Evolutionary conservation across 2,113 vertebrate species (phyloP).

Genomic region (Glaucomys volans): DNA sequence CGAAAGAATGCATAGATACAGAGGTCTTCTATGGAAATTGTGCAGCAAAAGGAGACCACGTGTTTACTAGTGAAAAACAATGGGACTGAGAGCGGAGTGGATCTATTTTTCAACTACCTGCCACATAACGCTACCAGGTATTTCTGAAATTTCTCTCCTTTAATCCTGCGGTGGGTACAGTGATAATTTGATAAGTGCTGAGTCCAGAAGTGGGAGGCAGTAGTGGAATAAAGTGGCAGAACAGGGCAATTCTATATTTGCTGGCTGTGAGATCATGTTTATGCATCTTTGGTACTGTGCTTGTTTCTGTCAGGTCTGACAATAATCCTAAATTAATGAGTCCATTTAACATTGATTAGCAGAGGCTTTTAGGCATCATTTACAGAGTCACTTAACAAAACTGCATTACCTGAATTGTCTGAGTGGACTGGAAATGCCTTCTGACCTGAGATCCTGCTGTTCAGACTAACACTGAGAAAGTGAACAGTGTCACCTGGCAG

Average conservation of each 20-base stretch:
- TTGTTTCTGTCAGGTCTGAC: conserved; percentile 17
- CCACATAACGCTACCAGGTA: background rate
- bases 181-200: background rate
- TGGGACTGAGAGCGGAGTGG: rapidly evolving
- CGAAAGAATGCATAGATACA: background rate
- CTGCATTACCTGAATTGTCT: background rate
- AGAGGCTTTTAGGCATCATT: background rate
- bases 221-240: background rate
- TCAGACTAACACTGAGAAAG: background rate
- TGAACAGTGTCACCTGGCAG: background rate
- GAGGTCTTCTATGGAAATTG: background rate
- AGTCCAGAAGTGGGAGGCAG: background rate
- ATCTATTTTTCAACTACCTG: background rate
- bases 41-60: background rate
- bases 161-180: background rate
- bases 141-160: background rate
- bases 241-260: background rate
- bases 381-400: conserved; percentile 1
- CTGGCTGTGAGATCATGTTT: background rate
- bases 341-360: background rate
- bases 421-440: background rate
- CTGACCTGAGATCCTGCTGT: background rate
- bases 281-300: background rate
- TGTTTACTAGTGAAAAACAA: background rate
- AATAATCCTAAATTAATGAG: conserved; percentile 46